Evolutionary conservation across 1,140 invertebrate genomes (phyloP).

Genomic region (Xylocopa sonorina): DNA sequence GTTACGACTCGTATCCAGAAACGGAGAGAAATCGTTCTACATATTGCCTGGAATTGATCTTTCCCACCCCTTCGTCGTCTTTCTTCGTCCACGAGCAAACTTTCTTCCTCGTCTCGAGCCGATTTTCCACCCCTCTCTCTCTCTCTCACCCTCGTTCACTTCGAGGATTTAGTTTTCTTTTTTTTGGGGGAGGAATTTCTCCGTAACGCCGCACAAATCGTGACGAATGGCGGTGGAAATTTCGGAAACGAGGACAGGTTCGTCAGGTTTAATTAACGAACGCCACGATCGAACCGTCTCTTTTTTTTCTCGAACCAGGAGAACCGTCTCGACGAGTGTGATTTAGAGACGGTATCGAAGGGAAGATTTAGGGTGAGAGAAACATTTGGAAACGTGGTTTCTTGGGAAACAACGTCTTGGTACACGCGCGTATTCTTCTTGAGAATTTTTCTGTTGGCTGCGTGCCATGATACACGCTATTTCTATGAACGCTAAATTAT

Average conservation of each 20-base stretch:
- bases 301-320: no score
- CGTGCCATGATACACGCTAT: no score
- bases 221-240: constrained; percentile 33
- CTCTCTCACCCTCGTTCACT: no score
- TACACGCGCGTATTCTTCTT: no score
- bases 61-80: constrained; percentile 3
- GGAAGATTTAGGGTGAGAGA: background rate
- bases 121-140: background rate
- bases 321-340: background rate
- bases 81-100: constrained; percentile 4
- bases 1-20: constrained; percentile 57
- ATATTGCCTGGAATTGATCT: constrained; percentile 76
- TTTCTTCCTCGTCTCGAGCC: constrained; percentile 10
- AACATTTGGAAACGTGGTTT: constrained; percentile 10
- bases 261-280: constrained; percentile 24
- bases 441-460: no score
- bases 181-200: no score
- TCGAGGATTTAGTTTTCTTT: no score
- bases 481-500: no score
- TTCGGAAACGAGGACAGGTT: constrained; percentile 21
- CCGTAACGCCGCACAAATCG: no score
- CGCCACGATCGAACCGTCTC: constrained; percentile 8
- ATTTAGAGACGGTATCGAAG: background rate
- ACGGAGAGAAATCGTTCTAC: constrained; percentile 73
- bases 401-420: background rate